These are phyloP conservation scores for Napeogenes inachia DNA, from an alignment of 2,888 invertebrate genomes.

Conservation along the genomic window DNA sequence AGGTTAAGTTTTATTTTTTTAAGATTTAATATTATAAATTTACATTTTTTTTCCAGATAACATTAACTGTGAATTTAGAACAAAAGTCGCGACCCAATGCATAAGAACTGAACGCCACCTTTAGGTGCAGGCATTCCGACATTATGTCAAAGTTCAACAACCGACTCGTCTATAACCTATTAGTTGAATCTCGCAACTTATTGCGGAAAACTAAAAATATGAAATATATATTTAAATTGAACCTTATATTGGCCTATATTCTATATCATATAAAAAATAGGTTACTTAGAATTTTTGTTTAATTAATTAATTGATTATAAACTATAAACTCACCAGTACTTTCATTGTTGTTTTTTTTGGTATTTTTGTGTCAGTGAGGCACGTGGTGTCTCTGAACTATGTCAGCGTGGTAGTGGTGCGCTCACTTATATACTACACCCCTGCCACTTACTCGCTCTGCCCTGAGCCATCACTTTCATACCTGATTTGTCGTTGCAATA, in stretches of 20 bases:
- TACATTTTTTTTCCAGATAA: not conserved
- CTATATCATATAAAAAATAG: conserved; percentile 9
- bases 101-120: conserved; percentile 32
- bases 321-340: conserved; percentile 65
- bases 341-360: conserved; percentile 64
- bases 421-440: conserved; percentile 75
- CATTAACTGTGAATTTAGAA: conserved; percentile 11
- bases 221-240: conserved; percentile 29
- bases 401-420: conserved; percentile 70
- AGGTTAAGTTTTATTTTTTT: conserved; percentile 5
- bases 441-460: conserved; percentile 65
- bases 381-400: conserved; percentile 70
- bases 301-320: conserved; percentile 17
- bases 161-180: conserved; percentile 55
- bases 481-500: conserved; percentile 55
- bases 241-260: conserved; percentile 27
- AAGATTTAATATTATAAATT: not conserved
- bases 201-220: conserved; percentile 45
- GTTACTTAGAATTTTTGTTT: not conserved
- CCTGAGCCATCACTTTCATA: conserved; percentile 70
- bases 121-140: conserved; percentile 52
- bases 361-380: conserved; percentile 53
- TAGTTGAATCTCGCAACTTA: conserved; percentile 54
- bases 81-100: conserved; percentile 17
- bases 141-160: conserved; percentile 66